Evolutionary conservation across 2,113 vertebrate genomes (phyloP).

Genomic region (Pluvianellus socialis): DNA sequence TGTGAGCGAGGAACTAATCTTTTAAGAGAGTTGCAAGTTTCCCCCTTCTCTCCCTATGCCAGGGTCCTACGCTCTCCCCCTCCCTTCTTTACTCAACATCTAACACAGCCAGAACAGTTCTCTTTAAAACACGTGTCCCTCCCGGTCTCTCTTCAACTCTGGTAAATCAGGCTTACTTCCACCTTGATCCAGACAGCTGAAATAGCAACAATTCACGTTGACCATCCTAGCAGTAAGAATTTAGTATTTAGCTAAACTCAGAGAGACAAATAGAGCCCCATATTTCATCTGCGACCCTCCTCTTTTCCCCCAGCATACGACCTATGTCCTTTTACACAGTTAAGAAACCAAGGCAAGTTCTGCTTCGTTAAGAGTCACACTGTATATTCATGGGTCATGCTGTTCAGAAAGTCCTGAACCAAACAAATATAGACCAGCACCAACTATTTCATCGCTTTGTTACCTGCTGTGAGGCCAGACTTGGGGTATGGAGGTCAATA

Average conservation of each 20-base stretch:
- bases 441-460: not conserved
- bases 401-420: not conserved
- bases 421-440: not conserved
- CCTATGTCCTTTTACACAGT: not conserved
- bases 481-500: conserved; percentile 65
- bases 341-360: not conserved
- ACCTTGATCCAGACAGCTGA: not conserved
- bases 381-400: not conserved
- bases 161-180: not conserved
- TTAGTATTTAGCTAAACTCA: not conserved
- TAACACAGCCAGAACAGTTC: not conserved
- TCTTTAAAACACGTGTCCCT: rapidly evolving
- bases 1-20: not conserved
- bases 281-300: not conserved
- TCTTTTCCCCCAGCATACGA: not conserved
- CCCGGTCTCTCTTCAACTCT: not conserved
- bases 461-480: conserved; percentile 71
- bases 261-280: not conserved
- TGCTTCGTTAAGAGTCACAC: not conserved
- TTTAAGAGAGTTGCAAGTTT: too few relatives aligned
- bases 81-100: not conserved
- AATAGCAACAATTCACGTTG: not conserved
- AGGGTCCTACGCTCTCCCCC: not conserved
- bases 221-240: not conserved
- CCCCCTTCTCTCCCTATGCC: not conserved